phyloP scores from a whole-genome alignment of 2,888 invertebrate species.

The Agriopis aurantiaria region DNA sequence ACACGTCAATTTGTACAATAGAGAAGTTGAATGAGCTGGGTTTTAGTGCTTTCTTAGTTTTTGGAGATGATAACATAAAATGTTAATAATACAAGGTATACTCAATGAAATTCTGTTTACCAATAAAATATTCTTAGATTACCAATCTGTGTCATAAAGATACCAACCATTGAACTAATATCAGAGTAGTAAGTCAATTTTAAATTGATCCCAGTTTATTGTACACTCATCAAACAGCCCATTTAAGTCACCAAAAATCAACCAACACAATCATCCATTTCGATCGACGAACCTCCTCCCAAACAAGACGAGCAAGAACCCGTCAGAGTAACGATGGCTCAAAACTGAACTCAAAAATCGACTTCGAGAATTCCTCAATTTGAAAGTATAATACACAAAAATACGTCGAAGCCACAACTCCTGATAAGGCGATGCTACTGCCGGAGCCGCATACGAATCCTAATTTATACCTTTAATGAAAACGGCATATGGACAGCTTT shows the following conservation, averaged over 20 bases:
- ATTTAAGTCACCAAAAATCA: constrained; percentile 19
- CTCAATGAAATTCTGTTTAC: too few relatives aligned
- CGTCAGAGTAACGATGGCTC: constrained; percentile 68
- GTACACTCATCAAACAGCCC: not conserved
- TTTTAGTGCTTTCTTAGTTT: too few relatives aligned
- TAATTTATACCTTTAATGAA: constrained; percentile 81
- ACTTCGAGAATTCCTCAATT: constrained; percentile 68
- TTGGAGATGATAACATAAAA: too few relatives aligned
- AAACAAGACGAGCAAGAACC: constrained; percentile 56
- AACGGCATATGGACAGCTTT: constrained; percentile 63
- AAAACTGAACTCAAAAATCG: constrained; percentile 53
- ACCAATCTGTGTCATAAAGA: too few relatives aligned
- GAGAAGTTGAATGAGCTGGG: too few relatives aligned
- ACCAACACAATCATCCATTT: constrained; percentile 33
- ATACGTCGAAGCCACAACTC: constrained; percentile 56
- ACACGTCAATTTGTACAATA: too few relatives aligned
- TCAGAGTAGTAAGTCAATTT: not conserved
- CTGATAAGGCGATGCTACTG: constrained; percentile 60
- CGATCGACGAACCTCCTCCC: constrained; percentile 36
- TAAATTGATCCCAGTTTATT: not conserved
- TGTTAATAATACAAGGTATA: too few relatives aligned
- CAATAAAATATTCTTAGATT: too few relatives aligned
- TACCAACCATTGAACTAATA: not conserved
- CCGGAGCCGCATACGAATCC: constrained; percentile 69
- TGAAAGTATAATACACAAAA: constrained; percentile 81